A percentile compares a stretch with the other conserved stretches of the same genome.
Conservation (phyloP, 2,113 vertebrate species). For the Diadophis punctatus region DNA sequence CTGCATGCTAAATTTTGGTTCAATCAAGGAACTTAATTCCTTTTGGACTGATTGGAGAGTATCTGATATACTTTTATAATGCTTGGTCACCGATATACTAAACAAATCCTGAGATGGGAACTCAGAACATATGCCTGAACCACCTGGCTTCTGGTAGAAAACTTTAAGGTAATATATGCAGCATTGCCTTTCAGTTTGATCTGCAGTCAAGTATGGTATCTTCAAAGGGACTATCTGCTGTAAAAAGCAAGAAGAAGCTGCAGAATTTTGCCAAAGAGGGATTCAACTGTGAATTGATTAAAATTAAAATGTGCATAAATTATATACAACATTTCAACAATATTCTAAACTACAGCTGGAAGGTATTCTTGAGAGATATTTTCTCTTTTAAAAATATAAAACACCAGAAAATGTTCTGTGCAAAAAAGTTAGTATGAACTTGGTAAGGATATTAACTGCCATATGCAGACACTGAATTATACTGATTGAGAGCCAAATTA, state of each 20-base stretch:
- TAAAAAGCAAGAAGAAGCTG: slow-evolving; percentile 19
- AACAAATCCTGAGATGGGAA: not conserved
- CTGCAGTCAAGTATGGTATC: not conserved
- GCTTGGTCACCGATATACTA: not conserved
- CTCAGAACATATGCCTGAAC: not conserved
- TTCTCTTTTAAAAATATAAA: slow-evolving; percentile 38
- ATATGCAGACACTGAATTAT: not conserved
- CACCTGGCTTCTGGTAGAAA: not conserved
- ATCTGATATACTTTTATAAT: not conserved
- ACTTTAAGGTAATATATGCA: not conserved
- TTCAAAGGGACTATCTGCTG: slow-evolving; percentile 13
- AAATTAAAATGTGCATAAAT: slow-evolving; percentile 43
- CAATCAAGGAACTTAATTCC: not conserved
- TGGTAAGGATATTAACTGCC: slow-evolving; percentile 4
- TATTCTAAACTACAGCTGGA: slow-evolving; percentile 37
- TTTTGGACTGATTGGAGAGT: not conserved
- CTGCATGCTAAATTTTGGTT: not conserved
- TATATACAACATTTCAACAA: slow-evolving; percentile 45
- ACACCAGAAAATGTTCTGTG: slow-evolving; percentile 11
- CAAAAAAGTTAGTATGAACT: slow-evolving; percentile 5
- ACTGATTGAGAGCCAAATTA: not conserved
- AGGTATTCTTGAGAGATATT: slow-evolving; percentile 16
- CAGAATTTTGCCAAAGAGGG: slow-evolving; percentile 34
- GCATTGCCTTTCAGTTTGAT: not conserved
- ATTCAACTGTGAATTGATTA: slow-evolving; percentile 44